These are phyloP conservation scores for Cuniculus paca DNA, from an alignment of 2,797 vertebrate genomes.

Conservation along the genomic window DNA sequence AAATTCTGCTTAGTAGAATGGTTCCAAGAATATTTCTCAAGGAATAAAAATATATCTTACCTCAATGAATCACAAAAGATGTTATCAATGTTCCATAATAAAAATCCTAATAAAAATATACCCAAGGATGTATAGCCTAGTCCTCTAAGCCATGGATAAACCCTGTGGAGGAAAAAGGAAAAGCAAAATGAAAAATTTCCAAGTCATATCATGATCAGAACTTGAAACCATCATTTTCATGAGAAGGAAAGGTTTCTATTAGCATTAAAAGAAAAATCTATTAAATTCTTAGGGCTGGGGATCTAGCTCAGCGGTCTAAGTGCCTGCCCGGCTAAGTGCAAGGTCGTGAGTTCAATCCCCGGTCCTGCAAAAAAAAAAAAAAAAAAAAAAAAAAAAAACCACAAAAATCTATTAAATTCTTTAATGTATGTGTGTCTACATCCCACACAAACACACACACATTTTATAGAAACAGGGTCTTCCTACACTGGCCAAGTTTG, in stretches of 20 bases:
- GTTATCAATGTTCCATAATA: constrained; percentile 99
- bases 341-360: too few species aligned
- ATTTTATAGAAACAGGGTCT: background rate
- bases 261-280: constrained; percentile 36
- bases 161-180: constrained; percentile 89
- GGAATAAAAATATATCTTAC: constrained; percentile 88
- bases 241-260: constrained; percentile 62
- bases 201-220: background rate
- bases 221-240: constrained; percentile 24
- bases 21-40: constrained; percentile 66
- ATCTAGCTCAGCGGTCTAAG: too few species aligned
- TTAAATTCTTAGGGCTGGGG: too few species aligned
- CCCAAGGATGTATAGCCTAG: constrained; percentile 95
- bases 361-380: too few species aligned
- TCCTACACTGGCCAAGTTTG: background rate
- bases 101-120: constrained; percentile 96
- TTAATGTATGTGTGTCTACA: background rate
- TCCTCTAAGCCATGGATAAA: constrained; percentile 96
- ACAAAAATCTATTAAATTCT: constrained; percentile 29
- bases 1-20: constrained; percentile 41
- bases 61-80: constrained; percentile 96
- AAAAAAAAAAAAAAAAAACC: too few species aligned
- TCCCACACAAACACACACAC: background rate
- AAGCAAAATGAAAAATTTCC: constrained; percentile 73
- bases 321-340: too few species aligned